Evolutionary conservation across 2,888 invertebrate species (phyloP).

Genomic region (Nesidiocoris tenuis): DNA sequence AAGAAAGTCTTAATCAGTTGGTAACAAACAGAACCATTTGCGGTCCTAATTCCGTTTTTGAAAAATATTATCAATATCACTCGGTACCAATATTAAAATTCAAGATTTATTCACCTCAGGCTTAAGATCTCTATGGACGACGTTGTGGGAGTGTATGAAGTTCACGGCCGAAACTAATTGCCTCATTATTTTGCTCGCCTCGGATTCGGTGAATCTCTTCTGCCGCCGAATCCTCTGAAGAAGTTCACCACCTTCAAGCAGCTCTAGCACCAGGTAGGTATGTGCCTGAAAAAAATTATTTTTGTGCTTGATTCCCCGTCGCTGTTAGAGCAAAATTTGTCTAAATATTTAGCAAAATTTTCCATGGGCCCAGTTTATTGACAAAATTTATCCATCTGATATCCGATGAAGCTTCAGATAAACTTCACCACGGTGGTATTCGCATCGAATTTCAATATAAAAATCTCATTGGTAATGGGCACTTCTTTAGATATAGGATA

Average conservation of each 20-base stretch:
- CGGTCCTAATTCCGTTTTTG: not conserved
- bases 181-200: constrained; percentile 75
- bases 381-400: no score
- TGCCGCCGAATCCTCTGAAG: constrained; percentile 65
- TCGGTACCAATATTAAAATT: no score
- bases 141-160: constrained; percentile 79
- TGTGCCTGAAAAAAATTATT: constrained; percentile 61
- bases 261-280: constrained; percentile 87
- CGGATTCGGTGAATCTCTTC: constrained; percentile 70
- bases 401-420: no score
- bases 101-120: constrained; percentile 69
- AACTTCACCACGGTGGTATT: no score
- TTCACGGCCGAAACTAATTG: constrained; percentile 80
- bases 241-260: constrained; percentile 81
- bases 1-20: not conserved
- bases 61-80: not conserved
- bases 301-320: no score
- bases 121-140: constrained; percentile 92
- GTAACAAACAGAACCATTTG: no score
- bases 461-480: no score
- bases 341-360: not conserved
- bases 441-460: no score
- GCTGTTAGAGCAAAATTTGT: no score
- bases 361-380: no score
- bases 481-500: no score